phyloP scores from a whole-genome alignment of 1,140 invertebrate genomes.

The Paraescarpia echinospica region DNA sequence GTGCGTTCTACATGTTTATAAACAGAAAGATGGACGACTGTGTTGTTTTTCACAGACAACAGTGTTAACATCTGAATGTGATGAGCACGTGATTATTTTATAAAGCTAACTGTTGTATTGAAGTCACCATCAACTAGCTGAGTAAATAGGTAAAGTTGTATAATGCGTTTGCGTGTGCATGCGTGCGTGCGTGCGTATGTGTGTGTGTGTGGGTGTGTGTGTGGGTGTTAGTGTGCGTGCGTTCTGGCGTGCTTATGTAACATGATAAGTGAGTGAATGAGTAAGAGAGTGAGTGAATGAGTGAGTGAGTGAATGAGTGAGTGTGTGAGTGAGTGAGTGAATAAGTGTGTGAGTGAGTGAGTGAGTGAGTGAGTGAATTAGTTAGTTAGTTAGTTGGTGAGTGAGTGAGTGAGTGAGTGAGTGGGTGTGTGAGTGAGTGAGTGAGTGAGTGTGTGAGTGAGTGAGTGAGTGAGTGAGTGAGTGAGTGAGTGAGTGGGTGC shows the following conservation, averaged over 20 bases:
- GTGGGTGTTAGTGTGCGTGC: not conserved
- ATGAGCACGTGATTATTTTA: no score
- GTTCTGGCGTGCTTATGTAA: not conserved
- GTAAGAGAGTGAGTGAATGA: slow-evolving; percentile 11
- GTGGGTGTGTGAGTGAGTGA: slow-evolving; percentile 6
- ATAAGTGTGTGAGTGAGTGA: not conserved
- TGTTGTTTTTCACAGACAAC: no score
- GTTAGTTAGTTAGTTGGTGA: not conserved
- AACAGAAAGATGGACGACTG: no score
- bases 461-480: not conserved
- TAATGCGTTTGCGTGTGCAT: not conserved
- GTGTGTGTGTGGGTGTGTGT: not conserved
- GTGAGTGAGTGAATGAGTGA: slow-evolving; percentile 32
- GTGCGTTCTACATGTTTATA: no score
- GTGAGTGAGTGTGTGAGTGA: not conserved
- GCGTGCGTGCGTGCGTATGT: not conserved
- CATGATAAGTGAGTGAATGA: not conserved
- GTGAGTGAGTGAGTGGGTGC: not conserved
- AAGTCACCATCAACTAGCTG: no score
- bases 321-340: slow-evolving; percentile 31
- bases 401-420: slow-evolving; percentile 1
- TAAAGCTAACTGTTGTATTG: no score
- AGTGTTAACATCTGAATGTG: no score
- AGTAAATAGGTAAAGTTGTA: not conserved
- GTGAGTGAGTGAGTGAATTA: not conserved